Evolutionary conservation across 2,888 invertebrate species (phyloP), one percentile per base, ranked within the genome.

Genomic region (Cerastis leucographa): DNA sequence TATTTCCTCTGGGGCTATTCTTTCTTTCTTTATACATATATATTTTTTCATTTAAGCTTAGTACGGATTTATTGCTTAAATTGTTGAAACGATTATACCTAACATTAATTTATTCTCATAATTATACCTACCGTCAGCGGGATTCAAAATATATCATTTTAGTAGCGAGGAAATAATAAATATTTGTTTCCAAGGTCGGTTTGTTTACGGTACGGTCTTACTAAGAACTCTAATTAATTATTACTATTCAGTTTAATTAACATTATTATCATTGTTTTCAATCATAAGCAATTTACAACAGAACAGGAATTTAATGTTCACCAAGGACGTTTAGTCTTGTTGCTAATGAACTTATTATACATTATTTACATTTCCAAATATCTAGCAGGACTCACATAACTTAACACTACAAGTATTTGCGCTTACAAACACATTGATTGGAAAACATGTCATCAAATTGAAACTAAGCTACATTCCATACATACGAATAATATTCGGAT

Each of bases 41-140:
- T 5, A 11, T 56, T 64, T 72, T 74, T 49, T 44, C 44, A 42
- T 80, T 64, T n/a, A 0, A 46, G 12, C 22, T 61, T 25, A 6
- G 35, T 42, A 42, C 56, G 5, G 29, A 49, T 69, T 78, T 25
- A 44, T 72, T 66, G 44, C 29, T 17, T 3, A 65, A 44, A 61
- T 65, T 40, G 12, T 44, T 62, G 40, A 49, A 71, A 19, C 35
- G 14, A 75, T 81, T 75, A 54, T 25, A n/a, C n/a, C n/a, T n/a
- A 11, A 54, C 8, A 11, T 54, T 62, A 25, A 49, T 81, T 79
- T 65, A 22, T 49, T 59, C 54, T 17, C 22, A 17, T 25, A 51
- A 80, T 70, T 59, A 40, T 49, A 40, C 12, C 40, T 40, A 29
- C 25, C 4, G 22, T 44, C 29, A 8, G 29, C 42, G n/a, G 44